phyloP scores from a whole-genome alignment of 2,113 vertebrate species.

The Serinus canaria region DNA sequence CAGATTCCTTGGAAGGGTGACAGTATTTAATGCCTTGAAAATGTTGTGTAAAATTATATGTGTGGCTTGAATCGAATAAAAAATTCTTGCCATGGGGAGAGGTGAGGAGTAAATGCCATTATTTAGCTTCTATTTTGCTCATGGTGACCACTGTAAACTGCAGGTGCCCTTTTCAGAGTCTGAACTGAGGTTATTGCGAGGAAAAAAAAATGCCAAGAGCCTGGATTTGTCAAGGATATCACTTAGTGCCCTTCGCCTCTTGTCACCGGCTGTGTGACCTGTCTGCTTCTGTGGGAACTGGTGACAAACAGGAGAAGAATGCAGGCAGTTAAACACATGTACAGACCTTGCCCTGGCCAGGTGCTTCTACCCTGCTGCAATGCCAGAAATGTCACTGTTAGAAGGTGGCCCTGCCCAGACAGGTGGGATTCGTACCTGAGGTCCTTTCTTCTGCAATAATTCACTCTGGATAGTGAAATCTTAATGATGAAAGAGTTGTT shows the following conservation, averaged over 20 bases:
- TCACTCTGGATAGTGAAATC: not conserved
- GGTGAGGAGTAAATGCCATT: not conserved
- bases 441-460: not conserved
- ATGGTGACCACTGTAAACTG: not conserved
- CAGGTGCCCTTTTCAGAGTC: not conserved
- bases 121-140: not conserved
- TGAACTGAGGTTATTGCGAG: not conserved
- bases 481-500: not conserved
- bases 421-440: rapidly evolving
- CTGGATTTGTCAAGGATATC: not conserved
- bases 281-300: not conserved
- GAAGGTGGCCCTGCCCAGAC: not conserved
- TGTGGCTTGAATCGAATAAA: not conserved
- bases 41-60: not conserved
- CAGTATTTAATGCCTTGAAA: not conserved
- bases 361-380: not conserved
- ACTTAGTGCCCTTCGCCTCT: not conserved
- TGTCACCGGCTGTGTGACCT: not conserved
- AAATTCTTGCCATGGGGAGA: not conserved
- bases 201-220: not conserved
- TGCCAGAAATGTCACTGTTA: not conserved
- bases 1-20: not conserved
- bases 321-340: not conserved
- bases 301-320: not conserved
- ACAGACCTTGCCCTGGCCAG: not conserved